Conservation (phyloP, 92 coral and sea anemone species). For the Epizoanthus illoricatus region DNA sequence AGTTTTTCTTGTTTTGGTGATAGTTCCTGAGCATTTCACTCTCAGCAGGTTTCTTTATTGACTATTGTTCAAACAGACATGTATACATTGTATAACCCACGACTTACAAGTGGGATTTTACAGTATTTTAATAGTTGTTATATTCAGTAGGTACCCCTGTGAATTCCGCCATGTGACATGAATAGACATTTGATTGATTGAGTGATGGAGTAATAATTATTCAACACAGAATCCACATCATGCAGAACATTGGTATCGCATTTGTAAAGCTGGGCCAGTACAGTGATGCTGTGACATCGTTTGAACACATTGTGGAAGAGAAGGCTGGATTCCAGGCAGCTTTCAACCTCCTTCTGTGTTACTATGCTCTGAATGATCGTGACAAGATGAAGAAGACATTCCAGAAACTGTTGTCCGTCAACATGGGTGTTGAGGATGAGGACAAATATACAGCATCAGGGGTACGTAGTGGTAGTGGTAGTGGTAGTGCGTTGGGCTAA, state of each 20-base stretch:
- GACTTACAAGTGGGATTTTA: too few relatives aligned
- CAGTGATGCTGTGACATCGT: conserved; percentile 97
- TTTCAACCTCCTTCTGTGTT: conserved; percentile 89
- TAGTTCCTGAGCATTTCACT: too few relatives aligned
- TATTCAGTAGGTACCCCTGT: too few relatives aligned
- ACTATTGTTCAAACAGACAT: too few relatives aligned
- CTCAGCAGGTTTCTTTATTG: too few relatives aligned
- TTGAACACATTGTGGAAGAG: conserved; percentile 97
- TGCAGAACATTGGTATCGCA: conserved; percentile 97
- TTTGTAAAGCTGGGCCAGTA: conserved; percentile 93
- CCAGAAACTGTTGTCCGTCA: conserved; percentile 84
- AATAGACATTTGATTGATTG: too few relatives aligned
- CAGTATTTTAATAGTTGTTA: too few relatives aligned
- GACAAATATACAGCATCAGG: conserved; percentile 89
- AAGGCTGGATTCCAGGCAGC: conserved; percentile 90
- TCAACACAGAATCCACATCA: conserved; percentile 76
- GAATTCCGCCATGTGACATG: too few relatives aligned
- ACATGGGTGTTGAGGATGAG: conserved; percentile 91
- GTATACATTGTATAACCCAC: too few relatives aligned
- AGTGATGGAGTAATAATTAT: neutral
- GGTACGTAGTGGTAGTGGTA: conserved; percentile 50
- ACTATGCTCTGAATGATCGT: conserved; percentile 92
- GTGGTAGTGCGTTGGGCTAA: too few relatives aligned
- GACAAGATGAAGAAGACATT: conserved; percentile 99
- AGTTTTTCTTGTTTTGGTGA: too few relatives aligned